Percentiles rank a stretch among this genome's conserved stretches.
Evolutionary conservation across 2,797 vertebrate genomes (phyloP).

Genomic region (Lepus oiostolus): DNA sequence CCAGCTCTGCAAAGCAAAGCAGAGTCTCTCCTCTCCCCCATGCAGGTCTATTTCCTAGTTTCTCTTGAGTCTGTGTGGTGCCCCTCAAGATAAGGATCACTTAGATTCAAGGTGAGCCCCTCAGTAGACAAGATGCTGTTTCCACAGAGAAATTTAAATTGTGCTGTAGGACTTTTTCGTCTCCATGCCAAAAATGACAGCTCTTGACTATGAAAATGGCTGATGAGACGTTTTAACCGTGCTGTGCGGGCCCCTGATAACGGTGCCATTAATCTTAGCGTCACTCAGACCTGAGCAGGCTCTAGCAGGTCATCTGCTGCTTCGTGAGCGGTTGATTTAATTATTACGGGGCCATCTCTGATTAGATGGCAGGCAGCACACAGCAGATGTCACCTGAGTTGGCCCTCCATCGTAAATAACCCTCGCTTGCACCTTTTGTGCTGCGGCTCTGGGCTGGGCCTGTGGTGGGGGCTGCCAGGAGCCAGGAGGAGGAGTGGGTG

Average conservation of each 20-base stretch:
- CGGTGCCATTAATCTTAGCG: conserved; percentile 64
- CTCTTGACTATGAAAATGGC: conserved; percentile 9
- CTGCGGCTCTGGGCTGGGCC: too few species aligned
- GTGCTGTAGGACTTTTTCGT: conserved; percentile 5
- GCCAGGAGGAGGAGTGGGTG: not conserved
- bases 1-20: not conserved
- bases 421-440: not conserved
- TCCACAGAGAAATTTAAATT: conserved; percentile 69
- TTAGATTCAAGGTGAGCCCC: not conserved
- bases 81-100: not conserved
- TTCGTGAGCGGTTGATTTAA: conserved; percentile 47
- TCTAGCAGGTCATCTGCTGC: not conserved
- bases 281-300: conserved; percentile 45
- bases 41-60: not conserved
- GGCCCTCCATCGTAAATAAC: conserved; percentile 56
- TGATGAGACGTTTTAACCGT: not conserved
- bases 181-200: conserved; percentile 56
- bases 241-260: conserved; percentile 66
- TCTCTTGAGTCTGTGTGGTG: not conserved
- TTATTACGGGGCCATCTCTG: conserved; percentile 66
- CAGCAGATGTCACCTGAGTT: not conserved
- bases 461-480: too few species aligned
- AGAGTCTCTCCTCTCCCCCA: not conserved
- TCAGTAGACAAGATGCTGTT: not conserved
- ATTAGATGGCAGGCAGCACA: conserved; percentile 56